These are phyloP conservation scores for Condylura cristata DNA, from an alignment of 2,113 vertebrate species.

Conservation along the genomic window DNA sequence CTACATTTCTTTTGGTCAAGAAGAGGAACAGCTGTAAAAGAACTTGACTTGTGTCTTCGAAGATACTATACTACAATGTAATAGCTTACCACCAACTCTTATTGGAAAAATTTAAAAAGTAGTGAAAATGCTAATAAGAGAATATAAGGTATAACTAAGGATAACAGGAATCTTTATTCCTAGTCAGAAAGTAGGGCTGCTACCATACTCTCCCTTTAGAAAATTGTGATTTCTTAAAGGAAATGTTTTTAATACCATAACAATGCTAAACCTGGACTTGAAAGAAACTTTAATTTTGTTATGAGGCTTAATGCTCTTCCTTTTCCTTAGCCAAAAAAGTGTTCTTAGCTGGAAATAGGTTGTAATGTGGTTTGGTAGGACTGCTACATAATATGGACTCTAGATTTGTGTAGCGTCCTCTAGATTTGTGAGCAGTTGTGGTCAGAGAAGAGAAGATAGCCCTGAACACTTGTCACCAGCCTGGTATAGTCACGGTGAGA, in stretches of 20 bases:
- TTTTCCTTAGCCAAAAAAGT: constrained; percentile 41
- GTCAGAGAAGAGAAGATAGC: neutral
- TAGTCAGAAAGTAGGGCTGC: neutral
- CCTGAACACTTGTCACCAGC: neutral
- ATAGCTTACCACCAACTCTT: neutral
- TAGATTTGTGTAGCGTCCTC: too few species aligned
- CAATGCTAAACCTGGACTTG: neutral
- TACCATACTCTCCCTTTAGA: constrained; percentile 38
- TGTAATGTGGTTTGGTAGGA: neutral
- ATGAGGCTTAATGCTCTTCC: neutral
- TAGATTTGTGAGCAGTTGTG: neutral
- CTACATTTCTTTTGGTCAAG: constrained; percentile 38
- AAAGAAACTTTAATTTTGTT: constrained; percentile 44
- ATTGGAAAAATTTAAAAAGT: neutral
- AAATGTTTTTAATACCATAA: neutral
- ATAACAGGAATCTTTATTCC: neutral
- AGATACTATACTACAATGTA: neutral
- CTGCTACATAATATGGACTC: neutral
- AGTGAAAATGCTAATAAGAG: neutral
- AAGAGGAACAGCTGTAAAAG: neutral
- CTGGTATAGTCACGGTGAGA: rapidly evolving
- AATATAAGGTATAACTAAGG: neutral
- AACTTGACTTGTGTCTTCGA: neutral
- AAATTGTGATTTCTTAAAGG: constrained; percentile 22
- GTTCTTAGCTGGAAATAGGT: neutral